A percentile compares a stretch with the other conserved stretches of the same genome.
Conservation (phyloP, 2,113 vertebrate genomes). For the Hemicordylus capensis region DNA sequence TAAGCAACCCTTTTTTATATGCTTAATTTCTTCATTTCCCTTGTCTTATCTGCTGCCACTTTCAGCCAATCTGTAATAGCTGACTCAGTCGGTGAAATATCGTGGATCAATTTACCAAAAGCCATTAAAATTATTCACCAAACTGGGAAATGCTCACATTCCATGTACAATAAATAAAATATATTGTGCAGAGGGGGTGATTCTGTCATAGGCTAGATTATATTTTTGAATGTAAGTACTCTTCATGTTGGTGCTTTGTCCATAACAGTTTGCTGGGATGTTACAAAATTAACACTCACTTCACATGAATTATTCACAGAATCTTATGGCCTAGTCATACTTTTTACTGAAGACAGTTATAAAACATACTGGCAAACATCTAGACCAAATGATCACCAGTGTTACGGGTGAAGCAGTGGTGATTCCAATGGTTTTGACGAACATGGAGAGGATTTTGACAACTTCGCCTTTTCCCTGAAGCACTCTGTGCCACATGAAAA, state of each 20-base stretch:
- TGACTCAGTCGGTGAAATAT: slow-evolving; percentile 36
- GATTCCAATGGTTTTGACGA: too few species aligned
- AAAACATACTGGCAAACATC: too few species aligned
- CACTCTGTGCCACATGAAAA: too few species aligned
- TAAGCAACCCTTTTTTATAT: slow-evolving; percentile 29
- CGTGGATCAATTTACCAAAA: slow-evolving; percentile 51
- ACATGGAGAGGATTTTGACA: too few species aligned
- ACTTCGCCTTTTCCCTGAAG: too few species aligned
- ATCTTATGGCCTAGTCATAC: neutral
- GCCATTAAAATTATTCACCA: slow-evolving; percentile 51
- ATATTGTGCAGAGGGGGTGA: neutral
- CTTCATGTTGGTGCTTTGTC: neutral
- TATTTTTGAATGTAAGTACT: slow-evolving; percentile 12
- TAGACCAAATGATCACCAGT: too few species aligned
- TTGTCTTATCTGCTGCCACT: slow-evolving; percentile 37
- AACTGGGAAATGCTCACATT: slow-evolving; percentile 7
- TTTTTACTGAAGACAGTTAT: neutral
- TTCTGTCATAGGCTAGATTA: slow-evolving; percentile 7
- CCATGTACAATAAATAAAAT: slow-evolving; percentile 14
- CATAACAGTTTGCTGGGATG: neutral
- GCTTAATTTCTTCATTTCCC: slow-evolving; percentile 41
- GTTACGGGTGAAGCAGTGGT: too few species aligned
- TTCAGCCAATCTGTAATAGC: slow-evolving; percentile 39
- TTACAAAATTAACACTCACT: neutral
- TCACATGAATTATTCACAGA: neutral